phyloP scores from a whole-genome alignment of 1,140 invertebrate genomes.

The Aphidius gifuensis region DNA sequence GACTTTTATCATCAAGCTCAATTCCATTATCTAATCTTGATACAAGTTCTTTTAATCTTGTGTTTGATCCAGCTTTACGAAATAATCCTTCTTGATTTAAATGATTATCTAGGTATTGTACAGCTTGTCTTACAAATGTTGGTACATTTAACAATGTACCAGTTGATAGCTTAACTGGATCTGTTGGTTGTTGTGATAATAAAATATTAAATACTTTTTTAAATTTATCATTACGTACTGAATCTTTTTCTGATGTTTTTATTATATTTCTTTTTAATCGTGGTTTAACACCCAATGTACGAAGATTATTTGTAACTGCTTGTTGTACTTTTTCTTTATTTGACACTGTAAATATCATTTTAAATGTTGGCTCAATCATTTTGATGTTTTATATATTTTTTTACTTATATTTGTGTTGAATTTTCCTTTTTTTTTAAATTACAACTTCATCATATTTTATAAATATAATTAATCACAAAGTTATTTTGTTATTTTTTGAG shows the following conservation, averaged over 20 bases:
- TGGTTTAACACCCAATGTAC: conserved; percentile 63
- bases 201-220: conserved; percentile 64
- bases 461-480: too few species aligned
- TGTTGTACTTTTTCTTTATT: conserved; percentile 64
- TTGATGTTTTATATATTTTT: conserved; percentile 27
- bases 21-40: conserved; percentile 66
- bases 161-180: conserved; percentile 61
- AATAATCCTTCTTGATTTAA: conserved; percentile 77
- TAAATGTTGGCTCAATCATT: conserved; percentile 51
- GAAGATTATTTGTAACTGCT: conserved; percentile 60
- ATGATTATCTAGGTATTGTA: conserved; percentile 64
- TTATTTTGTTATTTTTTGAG: too few species aligned
- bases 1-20: conserved; percentile 61
- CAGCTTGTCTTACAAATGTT: conserved; percentile 71
- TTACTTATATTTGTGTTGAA: too few species aligned
- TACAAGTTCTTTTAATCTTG: conserved; percentile 75
- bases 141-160: conserved; percentile 67
- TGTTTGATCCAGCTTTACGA: conserved; percentile 78
- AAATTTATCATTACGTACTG: conserved; percentile 25
- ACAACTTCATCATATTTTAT: too few species aligned
- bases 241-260: conserved; percentile 48
- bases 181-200: conserved; percentile 59
- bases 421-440: too few species aligned
- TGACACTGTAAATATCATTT: conserved; percentile 60
- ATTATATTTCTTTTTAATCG: conserved; percentile 60